Base-by-base conservation (phyloP, 2,113 vertebrate genomes). In the Hypocryptadius cinnamomeus region DNA sequence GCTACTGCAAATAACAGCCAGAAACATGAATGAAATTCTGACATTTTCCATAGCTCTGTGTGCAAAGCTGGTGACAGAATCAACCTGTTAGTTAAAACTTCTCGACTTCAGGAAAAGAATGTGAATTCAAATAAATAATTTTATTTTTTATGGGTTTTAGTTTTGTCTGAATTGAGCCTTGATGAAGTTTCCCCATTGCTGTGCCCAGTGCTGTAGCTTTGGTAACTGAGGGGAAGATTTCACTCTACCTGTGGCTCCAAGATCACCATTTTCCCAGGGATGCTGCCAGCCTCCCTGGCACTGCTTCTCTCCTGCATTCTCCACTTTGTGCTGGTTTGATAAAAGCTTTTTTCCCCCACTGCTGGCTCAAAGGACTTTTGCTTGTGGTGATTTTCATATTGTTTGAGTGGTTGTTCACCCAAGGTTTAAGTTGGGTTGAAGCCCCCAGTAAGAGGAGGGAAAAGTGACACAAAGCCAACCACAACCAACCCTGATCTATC, bases 181-280 rank as follows among this genome's bases (percentile, higher is more conserved):
- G 51, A 21, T 54, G 56, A 70, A 37, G 14, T 68, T 64, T 33
- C 42, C 13, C 27, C 5, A 2, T 18, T 56, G 54, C 54, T 50
- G 18, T 40, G 13, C 28, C 8, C 0, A 0, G 30, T 40, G 59
- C 59, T 72, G n/a, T 37, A 44, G 73, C 66, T 23, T 6, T 3
- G 1, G 37, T 44, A 35, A 27, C 35, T 61, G 10, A 3, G 2
- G 35, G 50, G 45, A 84, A 57, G 31, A 14, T 33, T 81, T 87
- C 47, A 82, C 33, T 25, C 21, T 0, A 0, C 10, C 13, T 40
- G 14, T 57, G 57, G 24, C 23, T 18, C 66, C 1, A 2, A 45
- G 48, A 9, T 51, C 60, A 14, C 47, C 22, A 8, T 39, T 91
- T 83, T 82, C 8, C 25, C 35, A 42, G 2, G 1, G 47, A 15